These are phyloP conservation scores for Auanema sp. DNA, from an alignment of 2,888 invertebrate species.

Conservation along the genomic window DNA sequence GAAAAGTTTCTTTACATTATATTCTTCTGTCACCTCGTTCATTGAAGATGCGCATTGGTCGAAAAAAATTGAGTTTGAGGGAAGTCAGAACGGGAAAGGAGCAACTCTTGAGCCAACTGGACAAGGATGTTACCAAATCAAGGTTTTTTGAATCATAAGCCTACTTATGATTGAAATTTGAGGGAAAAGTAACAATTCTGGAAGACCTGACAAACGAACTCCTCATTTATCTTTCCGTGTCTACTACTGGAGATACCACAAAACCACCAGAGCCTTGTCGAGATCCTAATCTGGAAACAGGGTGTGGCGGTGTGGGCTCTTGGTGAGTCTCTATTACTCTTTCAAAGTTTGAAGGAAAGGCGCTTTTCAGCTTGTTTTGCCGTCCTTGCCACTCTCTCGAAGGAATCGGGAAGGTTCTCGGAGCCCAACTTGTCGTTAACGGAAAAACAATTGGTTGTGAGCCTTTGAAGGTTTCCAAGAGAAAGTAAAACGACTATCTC, in stretches of 20 bases:
- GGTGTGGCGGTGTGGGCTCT: constrained; percentile 48
- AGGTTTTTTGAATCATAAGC: constrained; percentile 15
- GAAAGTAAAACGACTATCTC: not conserved
- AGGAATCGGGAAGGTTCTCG: constrained; percentile 32
- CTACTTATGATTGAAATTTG: constrained; percentile 11
- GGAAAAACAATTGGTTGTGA: constrained; percentile 46
- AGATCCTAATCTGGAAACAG: constrained; percentile 35
- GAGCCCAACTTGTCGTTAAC: constrained; percentile 44
- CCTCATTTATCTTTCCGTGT: constrained; percentile 41
- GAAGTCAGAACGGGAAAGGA: constrained; percentile 32
- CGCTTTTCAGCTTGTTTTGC: constrained; percentile 43
- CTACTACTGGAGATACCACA: constrained; percentile 40
- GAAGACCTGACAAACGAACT: constrained; percentile 41
- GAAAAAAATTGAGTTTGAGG: constrained; percentile 43
- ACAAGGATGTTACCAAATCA: constrained; percentile 46
- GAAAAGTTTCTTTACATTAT: constrained; percentile 13
- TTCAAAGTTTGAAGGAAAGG: not conserved
- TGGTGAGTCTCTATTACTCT: constrained; percentile 27
- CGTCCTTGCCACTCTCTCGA: constrained; percentile 43
- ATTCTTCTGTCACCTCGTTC: not conserved
- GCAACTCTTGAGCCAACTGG: constrained; percentile 33
- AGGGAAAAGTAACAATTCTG: constrained; percentile 42
- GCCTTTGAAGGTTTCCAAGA: constrained; percentile 30
- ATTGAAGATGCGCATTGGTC: constrained; percentile 37
- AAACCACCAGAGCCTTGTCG: constrained; percentile 44